Evolutionary conservation across 1,140 invertebrate genomes (phyloP).

Genomic region (Drosophila nikananu): DNA sequence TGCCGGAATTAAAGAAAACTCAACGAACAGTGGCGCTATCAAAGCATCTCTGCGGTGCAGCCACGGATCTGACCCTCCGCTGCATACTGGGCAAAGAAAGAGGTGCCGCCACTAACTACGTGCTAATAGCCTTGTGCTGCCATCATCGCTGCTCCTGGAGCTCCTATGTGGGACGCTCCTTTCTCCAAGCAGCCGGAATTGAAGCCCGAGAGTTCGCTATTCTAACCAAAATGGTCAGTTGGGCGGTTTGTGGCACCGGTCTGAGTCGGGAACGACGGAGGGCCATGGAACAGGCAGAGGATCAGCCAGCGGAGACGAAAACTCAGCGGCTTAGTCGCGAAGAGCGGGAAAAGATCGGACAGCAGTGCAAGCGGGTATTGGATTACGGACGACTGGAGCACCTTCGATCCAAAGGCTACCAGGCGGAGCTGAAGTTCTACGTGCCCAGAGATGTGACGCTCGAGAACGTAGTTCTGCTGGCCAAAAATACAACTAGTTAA

Average conservation of each 20-base stretch:
- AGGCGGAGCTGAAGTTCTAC: slow-evolving; percentile 88
- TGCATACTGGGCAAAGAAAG: slow-evolving; percentile 86
- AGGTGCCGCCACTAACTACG: slow-evolving; percentile 86
- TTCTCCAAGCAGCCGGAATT: slow-evolving; percentile 87
- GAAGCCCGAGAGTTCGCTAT: slow-evolving; percentile 89
- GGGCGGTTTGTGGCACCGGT: slow-evolving; percentile 92
- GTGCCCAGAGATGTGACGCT: slow-evolving; percentile 88
- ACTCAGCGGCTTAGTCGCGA: slow-evolving; percentile 75
- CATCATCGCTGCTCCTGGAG: slow-evolving; percentile 93
- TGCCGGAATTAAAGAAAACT: slow-evolving; percentile 86
- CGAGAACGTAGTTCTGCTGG: slow-evolving; percentile 93
- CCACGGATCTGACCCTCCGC: slow-evolving; percentile 91
- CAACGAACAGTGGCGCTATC: slow-evolving; percentile 89
- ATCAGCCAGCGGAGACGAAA: slow-evolving; percentile 68
- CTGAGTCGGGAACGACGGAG: slow-evolving; percentile 85
- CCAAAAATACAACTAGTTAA: slow-evolving; percentile 42
- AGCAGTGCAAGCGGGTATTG: slow-evolving; percentile 90
- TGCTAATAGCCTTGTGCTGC: slow-evolving; percentile 94
- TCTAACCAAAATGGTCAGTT: slow-evolving; percentile 92
- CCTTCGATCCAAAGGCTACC: slow-evolving; percentile 87
- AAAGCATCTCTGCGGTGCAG: slow-evolving; percentile 94
- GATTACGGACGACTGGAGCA: slow-evolving; percentile 91
- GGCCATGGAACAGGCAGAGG: slow-evolving; percentile 71
- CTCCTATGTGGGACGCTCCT: slow-evolving; percentile 89
- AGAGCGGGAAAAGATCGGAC: slow-evolving; percentile 88